Evolutionary conservation across 2,797 vertebrate genomes (phyloP), one percentile per base, ranked within the genome.

Genomic region (Pipistrellus kuhlii): DNA sequence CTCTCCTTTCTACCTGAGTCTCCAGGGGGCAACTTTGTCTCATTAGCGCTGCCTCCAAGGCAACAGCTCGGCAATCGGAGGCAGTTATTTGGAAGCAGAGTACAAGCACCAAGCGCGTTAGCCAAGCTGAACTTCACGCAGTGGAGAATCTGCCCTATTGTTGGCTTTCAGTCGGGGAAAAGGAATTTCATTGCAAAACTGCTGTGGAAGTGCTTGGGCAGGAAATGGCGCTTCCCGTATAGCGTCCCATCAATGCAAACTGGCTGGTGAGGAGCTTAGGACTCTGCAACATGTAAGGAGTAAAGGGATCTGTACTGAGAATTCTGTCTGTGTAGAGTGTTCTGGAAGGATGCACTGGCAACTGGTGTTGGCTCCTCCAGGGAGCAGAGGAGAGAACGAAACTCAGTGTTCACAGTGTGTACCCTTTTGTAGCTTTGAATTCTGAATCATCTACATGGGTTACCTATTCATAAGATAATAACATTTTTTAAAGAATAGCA

Each of bases 141-240:
- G 44, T 94, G 93, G 66, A 94, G 81, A 88, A 41, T 82, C 76
- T 88, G 88, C 92, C 86, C 91, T 94, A 94, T 91, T 68, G 41
- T 72, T 80, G 93, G 73, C 76, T 91, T 96, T 82, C 91, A 88
- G 23, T 23, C 53, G 94, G 93, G 57, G 71, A 90, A 91, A 94
- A 27, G 86, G 51, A 53, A 95, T 93, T 94, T 89, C 53, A 80
- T 95, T 81, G 75, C 68, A 91, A 93, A 96, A 94, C 41, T 51
- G 83, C 35, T 90, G 64, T 12, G 32, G 84, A 96, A 85, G 84
- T 48, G 38, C 72, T 35, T 55, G 55, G 91, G 90, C 83, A 85
- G 62, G n/a, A 87, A 94, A 88, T 8, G 64, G 55, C 46, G 35
- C 75, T 84, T 53, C 64, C 8, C 4, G 41, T 1, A 30, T 11